Percentiles rank a stretch among this genome's conserved stretches.
Evolutionary conservation across 2,113 vertebrate genomes (phyloP).

Genomic region (Indri indri): DNA sequence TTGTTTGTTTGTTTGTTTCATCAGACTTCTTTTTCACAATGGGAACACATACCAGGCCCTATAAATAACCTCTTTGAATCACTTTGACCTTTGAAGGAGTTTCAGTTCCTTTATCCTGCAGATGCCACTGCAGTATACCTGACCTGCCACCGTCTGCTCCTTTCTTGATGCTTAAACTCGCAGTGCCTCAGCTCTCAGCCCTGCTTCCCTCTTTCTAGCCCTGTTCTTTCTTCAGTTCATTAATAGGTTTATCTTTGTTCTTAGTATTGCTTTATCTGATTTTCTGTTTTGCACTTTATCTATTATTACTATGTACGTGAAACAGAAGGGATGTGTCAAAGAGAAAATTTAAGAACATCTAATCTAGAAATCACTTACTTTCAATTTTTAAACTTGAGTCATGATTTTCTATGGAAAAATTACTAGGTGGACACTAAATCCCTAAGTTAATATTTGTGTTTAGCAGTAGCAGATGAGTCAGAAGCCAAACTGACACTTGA

Average conservation of each 20-base stretch:
- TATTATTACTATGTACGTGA: neutral
- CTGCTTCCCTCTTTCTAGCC: neutral
- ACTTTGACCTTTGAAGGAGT: neutral
- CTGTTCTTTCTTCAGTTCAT: neutral
- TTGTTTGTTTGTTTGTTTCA: neutral
- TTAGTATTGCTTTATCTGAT: neutral
- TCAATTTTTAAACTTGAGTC: neutral
- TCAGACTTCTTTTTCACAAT: neutral
- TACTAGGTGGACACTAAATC: neutral
- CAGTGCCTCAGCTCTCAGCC: neutral
- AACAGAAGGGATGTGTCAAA: neutral
- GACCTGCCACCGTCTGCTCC: neutral
- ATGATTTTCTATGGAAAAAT: neutral
- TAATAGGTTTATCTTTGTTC: neutral
- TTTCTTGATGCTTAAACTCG: neutral
- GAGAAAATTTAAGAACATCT: neutral
- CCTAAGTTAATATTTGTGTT: neutral
- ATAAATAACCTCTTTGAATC: neutral
- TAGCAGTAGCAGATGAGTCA: neutral
- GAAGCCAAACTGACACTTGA: conserved; percentile 2
- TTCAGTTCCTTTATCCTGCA: neutral
- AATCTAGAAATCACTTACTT: neutral
- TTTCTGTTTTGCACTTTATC: neutral
- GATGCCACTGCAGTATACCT: neutral
- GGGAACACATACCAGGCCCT: neutral